phyloP scores from a whole-genome alignment of 2,113 vertebrate species.

The Tetrao urogallus region DNA sequence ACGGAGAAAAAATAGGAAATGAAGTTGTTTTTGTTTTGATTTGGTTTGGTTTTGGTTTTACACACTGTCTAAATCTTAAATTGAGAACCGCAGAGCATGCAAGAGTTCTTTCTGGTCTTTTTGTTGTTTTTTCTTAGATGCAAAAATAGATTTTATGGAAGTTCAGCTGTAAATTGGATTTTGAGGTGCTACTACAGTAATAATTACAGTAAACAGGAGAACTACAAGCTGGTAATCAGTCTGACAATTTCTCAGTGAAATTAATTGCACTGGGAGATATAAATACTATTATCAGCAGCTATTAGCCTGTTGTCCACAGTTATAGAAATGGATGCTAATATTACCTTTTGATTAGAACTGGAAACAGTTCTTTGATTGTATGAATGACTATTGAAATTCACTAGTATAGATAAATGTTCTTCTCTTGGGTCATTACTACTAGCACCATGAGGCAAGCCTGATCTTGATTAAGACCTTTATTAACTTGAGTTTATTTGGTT shows the following conservation, averaged over 20 bases:
- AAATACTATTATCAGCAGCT: background rate
- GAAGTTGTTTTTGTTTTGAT: background rate
- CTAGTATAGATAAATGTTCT: background rate
- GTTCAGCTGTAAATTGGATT: background rate
- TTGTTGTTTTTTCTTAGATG: rapidly evolving
- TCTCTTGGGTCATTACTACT: background rate
- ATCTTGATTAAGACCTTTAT: background rate
- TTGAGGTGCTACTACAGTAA: background rate
- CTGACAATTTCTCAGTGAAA: background rate
- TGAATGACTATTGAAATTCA: background rate
- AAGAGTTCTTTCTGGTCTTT: background rate
- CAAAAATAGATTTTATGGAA: background rate
- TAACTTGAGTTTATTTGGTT: background rate
- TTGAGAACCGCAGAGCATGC: background rate
- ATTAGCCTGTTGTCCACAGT: background rate
- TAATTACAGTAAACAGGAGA: background rate
- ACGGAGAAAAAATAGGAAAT: background rate
- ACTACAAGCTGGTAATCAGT: background rate
- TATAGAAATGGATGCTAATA: background rate
- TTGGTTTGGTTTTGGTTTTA: background rate
- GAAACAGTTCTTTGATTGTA: background rate
- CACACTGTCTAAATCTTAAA: background rate
- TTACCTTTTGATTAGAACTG: background rate
- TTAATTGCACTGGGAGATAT: background rate
- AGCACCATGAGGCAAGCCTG: background rate